A percentile compares a stretch with the other conserved stretches of the same genome.
These are phyloP conservation scores for Melospiza melodia DNA, from an alignment of 2,113 vertebrate genomes.

Conservation along the genomic window DNA sequence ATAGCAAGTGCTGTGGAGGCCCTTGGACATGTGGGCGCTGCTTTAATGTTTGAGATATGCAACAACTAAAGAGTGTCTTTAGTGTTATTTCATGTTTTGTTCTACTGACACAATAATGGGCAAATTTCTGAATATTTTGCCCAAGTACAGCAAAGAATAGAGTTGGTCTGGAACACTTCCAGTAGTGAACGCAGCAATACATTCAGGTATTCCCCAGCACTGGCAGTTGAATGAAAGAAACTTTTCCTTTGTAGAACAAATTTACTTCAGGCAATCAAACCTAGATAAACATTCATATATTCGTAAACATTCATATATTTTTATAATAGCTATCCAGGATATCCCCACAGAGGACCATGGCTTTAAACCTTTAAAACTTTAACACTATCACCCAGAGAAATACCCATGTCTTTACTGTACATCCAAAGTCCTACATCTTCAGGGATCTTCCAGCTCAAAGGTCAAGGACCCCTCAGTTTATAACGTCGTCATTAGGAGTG, in stretches of 20 bases:
- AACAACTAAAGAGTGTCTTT: neutral
- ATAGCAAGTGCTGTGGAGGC: neutral
- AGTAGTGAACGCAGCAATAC: neutral
- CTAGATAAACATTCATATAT: neutral
- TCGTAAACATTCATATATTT: no score
- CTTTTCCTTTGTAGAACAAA: neutral
- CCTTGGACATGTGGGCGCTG: neutral
- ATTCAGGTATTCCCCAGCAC: neutral
- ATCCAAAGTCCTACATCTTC: neutral
- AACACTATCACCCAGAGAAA: neutral
- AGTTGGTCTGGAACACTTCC: neutral
- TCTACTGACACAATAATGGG: neutral
- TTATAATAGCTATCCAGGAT: neutral
- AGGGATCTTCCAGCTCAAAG: constrained; percentile 35
- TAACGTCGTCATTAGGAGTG: constrained; percentile 73
- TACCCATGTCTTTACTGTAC: neutral
- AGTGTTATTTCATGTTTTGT: neutral
- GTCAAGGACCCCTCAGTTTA: constrained; percentile 68
- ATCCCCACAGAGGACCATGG: neutral
- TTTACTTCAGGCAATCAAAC: neutral
- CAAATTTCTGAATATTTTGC: neutral
- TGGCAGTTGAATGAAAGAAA: neutral
- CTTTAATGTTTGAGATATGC: neutral
- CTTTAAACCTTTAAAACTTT: neutral
- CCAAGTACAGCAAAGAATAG: neutral